A percentile compares a stretch with the other conserved stretches of the same genome.
These are phyloP conservation scores for Neolamprologus toae DNA, from an alignment of 2,113 vertebrate genomes.

Conservation along the genomic window DNA sequence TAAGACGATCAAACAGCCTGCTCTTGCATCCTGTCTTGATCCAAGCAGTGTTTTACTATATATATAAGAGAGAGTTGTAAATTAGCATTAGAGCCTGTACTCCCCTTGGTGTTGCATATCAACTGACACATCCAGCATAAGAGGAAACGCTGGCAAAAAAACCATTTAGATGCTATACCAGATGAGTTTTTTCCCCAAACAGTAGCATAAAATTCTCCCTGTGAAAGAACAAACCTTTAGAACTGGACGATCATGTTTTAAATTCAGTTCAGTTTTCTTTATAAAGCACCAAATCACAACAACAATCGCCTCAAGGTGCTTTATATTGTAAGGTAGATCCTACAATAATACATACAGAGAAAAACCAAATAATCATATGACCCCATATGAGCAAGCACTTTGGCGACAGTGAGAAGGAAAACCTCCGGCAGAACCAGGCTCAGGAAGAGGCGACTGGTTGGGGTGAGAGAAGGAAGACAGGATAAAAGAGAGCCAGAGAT, in stretches of 20 bases:
- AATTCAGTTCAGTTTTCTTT: neutral
- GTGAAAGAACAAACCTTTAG: neutral
- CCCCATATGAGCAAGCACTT: neutral
- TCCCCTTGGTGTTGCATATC: neutral
- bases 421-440: accelerated
- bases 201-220: neutral
- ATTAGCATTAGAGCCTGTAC: accelerated
- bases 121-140: neutral
- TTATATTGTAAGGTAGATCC: neutral
- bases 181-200: neutral
- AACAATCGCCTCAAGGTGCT: neutral
- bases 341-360: neutral
- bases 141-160: accelerated
- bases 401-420: neutral
- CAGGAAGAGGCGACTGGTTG: accelerated
- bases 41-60: neutral
- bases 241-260: neutral
- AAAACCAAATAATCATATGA: neutral
- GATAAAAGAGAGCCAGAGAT: neutral
- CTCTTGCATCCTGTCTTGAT: neutral
- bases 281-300: neutral
- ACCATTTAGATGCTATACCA: neutral
- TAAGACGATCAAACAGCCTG: neutral
- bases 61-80: neutral
- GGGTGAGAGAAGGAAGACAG: neutral